Base-by-base conservation (phyloP, 2,888 invertebrate genomes). In the Rhyacophila evoluta region DNA sequence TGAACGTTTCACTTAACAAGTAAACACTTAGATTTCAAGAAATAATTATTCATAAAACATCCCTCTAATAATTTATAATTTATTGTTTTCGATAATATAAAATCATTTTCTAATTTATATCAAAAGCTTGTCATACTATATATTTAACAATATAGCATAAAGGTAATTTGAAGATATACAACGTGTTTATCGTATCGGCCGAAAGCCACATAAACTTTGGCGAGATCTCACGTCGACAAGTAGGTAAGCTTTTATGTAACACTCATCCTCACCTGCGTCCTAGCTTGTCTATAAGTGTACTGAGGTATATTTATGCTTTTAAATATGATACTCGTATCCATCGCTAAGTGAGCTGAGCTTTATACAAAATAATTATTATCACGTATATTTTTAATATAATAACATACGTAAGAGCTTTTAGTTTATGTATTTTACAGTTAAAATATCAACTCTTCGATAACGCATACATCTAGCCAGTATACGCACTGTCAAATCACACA, bases 171-270 rank as follows among this genome's bases (percentile, higher is more conserved):
- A 55, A 55, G 19, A 25, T 55, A n/a, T 55, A 55, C 55, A 55
- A 10, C 19, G 55, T 55, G 55, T 55, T 55, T 55, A 55, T 55
- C 19, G 19, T 55, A 55, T 55, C 55, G 19, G 25, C 55, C 25
- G 15, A 19, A 55, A 55, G 12, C 55, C 55, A 55, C 25, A 55
- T 55, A 55, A 55, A 55, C 55, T 55, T 55, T 55, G 55, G 55
- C 55, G 55, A 55, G 55, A 55, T 55, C 55, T 55, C 55, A 55
- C 55, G 55, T 55, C 55, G 25, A 55, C 55, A 55, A 55, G 55
- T 55, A 55, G 55, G 55, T 55, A 55, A 55, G 55, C 55, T 55
- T 55, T 55, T 55, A 55, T 55, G 55, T 55, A 55, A 55, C 55
- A 55, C 55, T 55, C 19, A 55, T 55, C 55, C 55, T 55, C 55